These are phyloP conservation scores for Ischnura elegans DNA, from an alignment of 2,888 invertebrate genomes.

Conservation along the genomic window DNA sequence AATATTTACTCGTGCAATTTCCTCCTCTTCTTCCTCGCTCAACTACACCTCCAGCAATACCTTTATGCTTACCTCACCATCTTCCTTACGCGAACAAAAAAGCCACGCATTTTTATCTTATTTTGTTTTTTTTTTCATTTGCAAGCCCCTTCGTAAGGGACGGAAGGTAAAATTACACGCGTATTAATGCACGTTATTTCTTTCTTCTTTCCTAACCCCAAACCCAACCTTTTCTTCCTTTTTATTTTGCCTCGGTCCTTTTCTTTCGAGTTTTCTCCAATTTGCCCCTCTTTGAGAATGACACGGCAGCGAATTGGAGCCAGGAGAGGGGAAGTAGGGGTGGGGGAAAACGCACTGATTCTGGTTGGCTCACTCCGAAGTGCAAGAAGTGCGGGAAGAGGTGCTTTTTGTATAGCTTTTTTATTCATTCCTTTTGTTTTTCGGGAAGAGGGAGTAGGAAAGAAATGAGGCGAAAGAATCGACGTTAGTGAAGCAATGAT, in stretches of 20 bases:
- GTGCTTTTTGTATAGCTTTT: not conserved
- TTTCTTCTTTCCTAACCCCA: not conserved
- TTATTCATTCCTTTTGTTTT: not conserved
- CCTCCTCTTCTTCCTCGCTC: not conserved
- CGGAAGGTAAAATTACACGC: conserved; percentile 1
- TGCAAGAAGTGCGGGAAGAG: not conserved
- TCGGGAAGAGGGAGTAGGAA: not conserved
- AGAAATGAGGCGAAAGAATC: too few species aligned
- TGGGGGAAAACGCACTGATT: not conserved
- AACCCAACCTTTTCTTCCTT: not conserved
- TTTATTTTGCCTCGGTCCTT: not conserved
- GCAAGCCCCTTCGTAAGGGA: not conserved
- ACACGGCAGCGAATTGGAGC: not conserved
- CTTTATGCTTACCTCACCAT: not conserved
- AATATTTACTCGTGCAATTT: not conserved
- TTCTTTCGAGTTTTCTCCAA: conserved; percentile 35
- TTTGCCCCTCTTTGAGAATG: not conserved
- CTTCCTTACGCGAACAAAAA: too few species aligned
- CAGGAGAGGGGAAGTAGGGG: not conserved
- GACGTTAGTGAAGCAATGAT: too few species aligned
- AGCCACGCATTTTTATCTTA: too few species aligned
- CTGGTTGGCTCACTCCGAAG: not conserved
- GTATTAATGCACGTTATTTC: not conserved
- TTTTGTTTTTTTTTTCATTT: not conserved
- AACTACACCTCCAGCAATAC: not conserved